Percentiles rank a stretch among this genome's conserved stretches.
Evolutionary conservation across 2,888 invertebrate genomes (phyloP).

Genomic region (Drosophila kokeensis): DNA sequence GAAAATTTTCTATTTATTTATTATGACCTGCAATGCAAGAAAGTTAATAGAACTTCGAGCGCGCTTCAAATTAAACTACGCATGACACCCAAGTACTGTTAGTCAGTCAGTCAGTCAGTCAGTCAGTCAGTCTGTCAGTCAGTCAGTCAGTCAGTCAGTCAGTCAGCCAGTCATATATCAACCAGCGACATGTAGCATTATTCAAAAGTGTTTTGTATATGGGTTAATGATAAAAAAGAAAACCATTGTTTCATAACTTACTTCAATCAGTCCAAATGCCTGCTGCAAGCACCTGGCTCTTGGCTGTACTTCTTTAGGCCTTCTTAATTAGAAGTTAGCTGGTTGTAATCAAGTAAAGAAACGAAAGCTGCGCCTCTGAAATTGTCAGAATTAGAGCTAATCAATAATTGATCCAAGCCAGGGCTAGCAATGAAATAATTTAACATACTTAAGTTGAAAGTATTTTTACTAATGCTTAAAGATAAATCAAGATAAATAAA

Average conservation of each 20-base stretch:
- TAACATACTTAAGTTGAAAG: not conserved
- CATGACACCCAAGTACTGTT: slow-evolving; percentile 46
- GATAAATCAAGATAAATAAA: no score
- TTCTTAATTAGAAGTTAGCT: not conserved
- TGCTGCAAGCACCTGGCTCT: no score
- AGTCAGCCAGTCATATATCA: slow-evolving; percentile 13
- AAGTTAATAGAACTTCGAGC: slow-evolving; percentile 47
- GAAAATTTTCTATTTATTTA: slow-evolving; percentile 24
- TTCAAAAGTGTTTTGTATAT: slow-evolving; percentile 11
- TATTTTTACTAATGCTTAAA: no score
- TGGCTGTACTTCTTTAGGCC: no score
- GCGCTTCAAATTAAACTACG: slow-evolving; percentile 48
- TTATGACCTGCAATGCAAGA: slow-evolving; percentile 48
- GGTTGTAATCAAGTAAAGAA: not conserved
- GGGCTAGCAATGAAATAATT: not conserved
- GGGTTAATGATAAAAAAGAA: slow-evolving; percentile 11
- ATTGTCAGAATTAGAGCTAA: not conserved
- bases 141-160: not conserved
- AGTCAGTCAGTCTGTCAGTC: not conserved
- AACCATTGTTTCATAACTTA: not conserved
- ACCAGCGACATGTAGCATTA: slow-evolving; percentile 15
- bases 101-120: not conserved
- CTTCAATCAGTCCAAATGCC: slow-evolving; percentile 3
- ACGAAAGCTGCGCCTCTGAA: not conserved
- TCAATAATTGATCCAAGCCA: not conserved